Conservation (phyloP, 2,797 vertebrate species). For the Onychomys arenicola region DNA sequence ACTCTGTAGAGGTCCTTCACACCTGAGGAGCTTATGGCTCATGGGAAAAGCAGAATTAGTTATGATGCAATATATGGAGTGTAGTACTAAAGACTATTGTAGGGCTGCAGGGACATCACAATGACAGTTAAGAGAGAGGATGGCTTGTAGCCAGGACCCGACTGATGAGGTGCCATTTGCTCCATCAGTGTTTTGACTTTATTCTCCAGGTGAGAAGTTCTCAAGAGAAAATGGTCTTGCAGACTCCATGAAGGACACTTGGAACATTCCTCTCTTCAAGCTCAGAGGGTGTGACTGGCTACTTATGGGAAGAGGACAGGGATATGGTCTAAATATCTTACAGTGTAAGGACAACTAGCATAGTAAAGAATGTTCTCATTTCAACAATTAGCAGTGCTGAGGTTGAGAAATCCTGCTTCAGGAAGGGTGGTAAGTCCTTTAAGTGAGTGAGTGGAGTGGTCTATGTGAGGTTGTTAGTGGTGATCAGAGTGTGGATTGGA, state of each 20-base stretch:
- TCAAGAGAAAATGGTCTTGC: background rate
- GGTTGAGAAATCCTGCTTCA: background rate
- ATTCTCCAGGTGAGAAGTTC: background rate
- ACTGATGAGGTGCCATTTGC: background rate
- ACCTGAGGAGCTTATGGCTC: background rate
- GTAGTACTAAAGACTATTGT: background rate
- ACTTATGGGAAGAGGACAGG: background rate
- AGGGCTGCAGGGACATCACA: background rate
- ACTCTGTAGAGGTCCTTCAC: background rate
- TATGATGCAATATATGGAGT: background rate
- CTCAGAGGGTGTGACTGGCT: background rate
- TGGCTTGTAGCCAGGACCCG: background rate
- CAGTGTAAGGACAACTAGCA: background rate
- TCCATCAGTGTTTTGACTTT: background rate
- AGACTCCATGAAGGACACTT: background rate
- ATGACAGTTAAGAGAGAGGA: background rate
- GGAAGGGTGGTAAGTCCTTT: background rate
- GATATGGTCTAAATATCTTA: background rate
- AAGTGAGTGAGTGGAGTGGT: background rate
- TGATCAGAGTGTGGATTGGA: background rate
- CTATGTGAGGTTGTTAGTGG: background rate
- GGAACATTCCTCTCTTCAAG: background rate
- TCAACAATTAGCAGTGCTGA: background rate
- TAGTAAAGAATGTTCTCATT: background rate
- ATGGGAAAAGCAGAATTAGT: background rate